These are phyloP conservation scores for Notiomystis cincta DNA, from an alignment of 2,113 vertebrate species.

Conservation along the genomic window DNA sequence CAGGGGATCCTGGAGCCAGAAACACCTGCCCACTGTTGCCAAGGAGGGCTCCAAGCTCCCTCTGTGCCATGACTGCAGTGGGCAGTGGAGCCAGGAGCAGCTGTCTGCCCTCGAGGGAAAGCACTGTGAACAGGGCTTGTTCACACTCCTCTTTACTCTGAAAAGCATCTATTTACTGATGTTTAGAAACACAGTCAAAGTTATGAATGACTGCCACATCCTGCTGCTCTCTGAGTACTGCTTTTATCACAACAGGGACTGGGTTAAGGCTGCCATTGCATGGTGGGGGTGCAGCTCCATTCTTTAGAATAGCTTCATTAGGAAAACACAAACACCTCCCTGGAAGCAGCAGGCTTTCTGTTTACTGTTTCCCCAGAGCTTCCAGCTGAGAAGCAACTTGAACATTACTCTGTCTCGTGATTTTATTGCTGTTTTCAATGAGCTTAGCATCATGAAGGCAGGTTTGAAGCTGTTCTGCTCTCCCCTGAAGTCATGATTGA, in stretches of 20 bases:
- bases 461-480: conserved; percentile 17
- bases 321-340: not conserved
- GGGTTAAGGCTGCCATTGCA: not conserved
- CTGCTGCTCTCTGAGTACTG: not conserved
- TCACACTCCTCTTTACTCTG: not conserved
- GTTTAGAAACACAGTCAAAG: not conserved
- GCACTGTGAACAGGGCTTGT: not conserved
- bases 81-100: not conserved
- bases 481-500: not conserved
- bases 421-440: conserved; percentile 20
- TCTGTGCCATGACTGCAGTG: not conserved
- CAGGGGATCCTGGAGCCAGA: not conserved
- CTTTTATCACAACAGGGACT: not conserved
- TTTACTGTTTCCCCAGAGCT: conserved; percentile 18
- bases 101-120: not conserved
- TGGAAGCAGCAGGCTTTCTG: not conserved
- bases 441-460: not conserved
- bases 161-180: not conserved
- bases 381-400: conserved; percentile 23
- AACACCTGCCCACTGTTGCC: not conserved
- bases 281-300: not conserved
- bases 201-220: not conserved
- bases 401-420: not conserved
- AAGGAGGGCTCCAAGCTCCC: not conserved
- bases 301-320: not conserved